Conservation (phyloP, 30 jellyfish, hydroid and myxozoan species). For the Clytia hemisphaerica region DNA sequence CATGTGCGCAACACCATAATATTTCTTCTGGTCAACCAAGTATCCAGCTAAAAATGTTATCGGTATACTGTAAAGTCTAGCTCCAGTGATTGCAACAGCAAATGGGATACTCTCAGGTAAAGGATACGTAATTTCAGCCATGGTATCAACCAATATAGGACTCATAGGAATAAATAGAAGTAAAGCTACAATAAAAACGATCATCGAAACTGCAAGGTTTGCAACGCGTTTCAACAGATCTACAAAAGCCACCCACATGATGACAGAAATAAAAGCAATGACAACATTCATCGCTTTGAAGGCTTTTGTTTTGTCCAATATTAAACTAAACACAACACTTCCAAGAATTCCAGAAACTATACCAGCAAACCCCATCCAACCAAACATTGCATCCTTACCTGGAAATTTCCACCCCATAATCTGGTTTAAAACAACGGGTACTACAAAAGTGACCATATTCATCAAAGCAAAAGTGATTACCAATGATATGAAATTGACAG, state of each 20-base stretch:
- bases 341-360: conserved; percentile 13
- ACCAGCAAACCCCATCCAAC: conserved; percentile 34
- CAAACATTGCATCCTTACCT: conserved; percentile 5
- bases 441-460: background rate
- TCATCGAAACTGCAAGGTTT: background rate
- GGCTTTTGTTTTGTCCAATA: conserved; percentile 25
- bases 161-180: conserved; percentile 18
- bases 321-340: conserved; percentile 17
- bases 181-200: background rate
- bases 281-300: conserved; percentile 2
- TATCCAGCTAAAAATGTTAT: conserved; percentile 12
- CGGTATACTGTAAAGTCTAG: conserved; percentile 33
- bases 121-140: conserved; percentile 35
- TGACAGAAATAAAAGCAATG: background rate
- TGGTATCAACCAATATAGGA: conserved; percentile 15
- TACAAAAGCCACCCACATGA: conserved; percentile 18
- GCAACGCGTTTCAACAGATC: background rate
- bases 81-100: conserved; percentile 19
- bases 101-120: conserved; percentile 19
- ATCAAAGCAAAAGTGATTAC: conserved; percentile 20
- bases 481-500: conserved; percentile 10
- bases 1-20: background rate
- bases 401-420: conserved; percentile 17
- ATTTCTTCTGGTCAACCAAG: conserved; percentile 7
- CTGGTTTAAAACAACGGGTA: conserved; percentile 18